phyloP scores from a whole-genome alignment of 2,888 invertebrate species.

The Thereva unica region DNA sequence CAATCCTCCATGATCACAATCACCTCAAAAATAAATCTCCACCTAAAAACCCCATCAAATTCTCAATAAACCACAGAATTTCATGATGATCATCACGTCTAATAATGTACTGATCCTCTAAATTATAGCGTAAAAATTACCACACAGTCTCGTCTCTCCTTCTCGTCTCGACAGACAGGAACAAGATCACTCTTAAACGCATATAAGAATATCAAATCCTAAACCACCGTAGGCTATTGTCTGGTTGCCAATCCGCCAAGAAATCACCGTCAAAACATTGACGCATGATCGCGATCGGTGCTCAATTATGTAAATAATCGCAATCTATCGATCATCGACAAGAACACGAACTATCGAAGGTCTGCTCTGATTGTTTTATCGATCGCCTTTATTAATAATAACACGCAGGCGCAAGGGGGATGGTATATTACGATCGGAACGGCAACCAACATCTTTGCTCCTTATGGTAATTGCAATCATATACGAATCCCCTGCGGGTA shows the following conservation, averaged over 20 bases:
- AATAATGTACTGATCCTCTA: no score
- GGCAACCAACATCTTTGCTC: constrained; percentile 20
- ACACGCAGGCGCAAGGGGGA: neutral
- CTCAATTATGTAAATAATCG: constrained; percentile 35
- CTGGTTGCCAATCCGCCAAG: constrained; percentile 32
- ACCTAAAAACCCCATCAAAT: no score
- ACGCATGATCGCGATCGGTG: constrained; percentile 18
- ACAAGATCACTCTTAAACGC: no score
- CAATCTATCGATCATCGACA: constrained; percentile 35
- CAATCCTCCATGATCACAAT: no score
- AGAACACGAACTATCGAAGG: constrained; percentile 31
- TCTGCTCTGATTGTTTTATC: constrained; percentile 28
- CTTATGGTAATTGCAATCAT: constrained; percentile 42
- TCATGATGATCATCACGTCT: no score
- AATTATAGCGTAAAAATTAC: no score
- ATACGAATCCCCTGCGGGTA: constrained; percentile 36
- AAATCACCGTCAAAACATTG: constrained; percentile 33
- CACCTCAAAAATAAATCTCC: no score
- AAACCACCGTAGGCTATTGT: constrained; percentile 21
- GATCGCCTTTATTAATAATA: constrained; percentile 30
- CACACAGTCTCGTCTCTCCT: no score
- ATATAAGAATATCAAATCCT: no score
- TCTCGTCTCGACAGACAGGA: no score
- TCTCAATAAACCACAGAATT: no score
- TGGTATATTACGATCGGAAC: neutral